Conservation (phyloP, 2,797 vertebrate species). For the Lagodon rhomboides region DNA sequence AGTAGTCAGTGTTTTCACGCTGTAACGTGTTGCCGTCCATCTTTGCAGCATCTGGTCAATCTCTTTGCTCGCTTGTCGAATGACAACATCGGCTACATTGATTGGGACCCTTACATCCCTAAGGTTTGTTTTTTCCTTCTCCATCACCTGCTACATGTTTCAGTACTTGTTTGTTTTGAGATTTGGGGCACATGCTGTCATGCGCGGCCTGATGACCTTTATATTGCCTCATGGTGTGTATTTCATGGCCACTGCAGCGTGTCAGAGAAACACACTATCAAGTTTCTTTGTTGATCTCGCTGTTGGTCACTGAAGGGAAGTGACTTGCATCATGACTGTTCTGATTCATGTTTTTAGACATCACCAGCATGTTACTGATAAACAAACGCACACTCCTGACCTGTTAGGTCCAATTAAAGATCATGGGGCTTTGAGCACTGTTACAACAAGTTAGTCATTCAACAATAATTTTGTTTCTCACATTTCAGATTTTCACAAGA, state of each 20-base stretch:
- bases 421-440: not conserved
- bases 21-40: constrained; percentile 43
- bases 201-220: constrained; percentile 21
- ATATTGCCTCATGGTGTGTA: constrained; percentile 37
- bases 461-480: not conserved
- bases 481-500: constrained; percentile 94
- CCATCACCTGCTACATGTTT: not conserved
- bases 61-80: constrained; percentile 96
- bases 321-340: constrained; percentile 47
- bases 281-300: constrained; percentile 66
- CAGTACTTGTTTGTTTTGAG: constrained; percentile 46
- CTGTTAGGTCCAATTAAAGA: not conserved
- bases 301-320: constrained; percentile 24
- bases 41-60: constrained; percentile 92
- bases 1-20: not conserved
- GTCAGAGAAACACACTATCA: constrained; percentile 71
- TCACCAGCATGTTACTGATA: constrained; percentile 10
- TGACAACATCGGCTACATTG: constrained; percentile 99
- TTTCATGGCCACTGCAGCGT: constrained; percentile 51
- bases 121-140: constrained; percentile 86
- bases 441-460: not conserved
- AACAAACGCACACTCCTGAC: constrained; percentile 28
- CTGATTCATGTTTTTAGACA: constrained; percentile 15
- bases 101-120: constrained; percentile 97
- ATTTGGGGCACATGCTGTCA: constrained; percentile 26